Evolutionary conservation across 2,113 vertebrate species (phyloP).

Genomic region (Ibidorhyncha struthersii): DNA sequence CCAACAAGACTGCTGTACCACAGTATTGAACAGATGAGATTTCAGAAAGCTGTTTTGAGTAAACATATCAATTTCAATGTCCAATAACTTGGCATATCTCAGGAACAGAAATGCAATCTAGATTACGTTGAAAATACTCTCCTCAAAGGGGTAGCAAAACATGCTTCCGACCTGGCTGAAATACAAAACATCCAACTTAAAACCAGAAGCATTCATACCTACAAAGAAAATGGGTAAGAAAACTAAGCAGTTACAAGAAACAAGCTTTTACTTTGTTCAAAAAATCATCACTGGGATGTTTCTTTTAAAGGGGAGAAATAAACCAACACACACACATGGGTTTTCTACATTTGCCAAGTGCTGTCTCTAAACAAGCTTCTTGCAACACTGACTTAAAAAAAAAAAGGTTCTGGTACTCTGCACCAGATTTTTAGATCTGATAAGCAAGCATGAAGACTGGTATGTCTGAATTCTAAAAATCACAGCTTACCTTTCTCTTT

Average conservation of each 20-base stretch:
- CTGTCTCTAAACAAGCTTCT: background rate
- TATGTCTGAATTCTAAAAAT: background rate
- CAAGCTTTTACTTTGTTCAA: background rate
- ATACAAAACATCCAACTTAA: background rate
- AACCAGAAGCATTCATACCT: background rate
- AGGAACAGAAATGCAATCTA: background rate
- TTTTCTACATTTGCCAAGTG: background rate
- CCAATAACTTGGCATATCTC: background rate
- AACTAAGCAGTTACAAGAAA: background rate
- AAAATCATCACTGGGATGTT: background rate
- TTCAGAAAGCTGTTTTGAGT: background rate
- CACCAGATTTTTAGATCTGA: background rate
- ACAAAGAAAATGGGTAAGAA: background rate
- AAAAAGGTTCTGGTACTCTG: background rate
- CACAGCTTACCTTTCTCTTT: conserved; percentile 83
- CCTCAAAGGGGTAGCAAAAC: background rate
- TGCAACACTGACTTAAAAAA: background rate
- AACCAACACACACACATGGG: fast-evolving
- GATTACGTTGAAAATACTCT: background rate
- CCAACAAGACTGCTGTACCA: background rate
- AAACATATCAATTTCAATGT: background rate
- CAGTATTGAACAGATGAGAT: background rate
- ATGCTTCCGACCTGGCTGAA: background rate
- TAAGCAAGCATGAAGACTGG: background rate
- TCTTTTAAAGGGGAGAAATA: background rate